Conservation (phyloP, 2,888 invertebrate genomes). For the Dasypolia templi region DNA sequence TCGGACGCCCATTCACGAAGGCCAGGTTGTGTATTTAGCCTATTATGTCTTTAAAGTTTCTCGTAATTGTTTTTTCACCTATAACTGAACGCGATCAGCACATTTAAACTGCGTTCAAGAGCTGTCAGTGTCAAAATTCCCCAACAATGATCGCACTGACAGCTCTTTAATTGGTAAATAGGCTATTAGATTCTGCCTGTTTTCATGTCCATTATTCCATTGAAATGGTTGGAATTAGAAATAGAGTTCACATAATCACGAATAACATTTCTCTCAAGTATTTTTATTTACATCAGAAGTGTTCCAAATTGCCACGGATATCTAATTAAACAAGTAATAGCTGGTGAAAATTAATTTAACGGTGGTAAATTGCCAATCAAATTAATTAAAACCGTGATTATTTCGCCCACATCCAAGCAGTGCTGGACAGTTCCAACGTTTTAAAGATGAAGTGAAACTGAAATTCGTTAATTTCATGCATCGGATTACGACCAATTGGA, state of each 20-base stretch:
- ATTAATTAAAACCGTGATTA: conserved; percentile 64
- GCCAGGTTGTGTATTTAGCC: background rate
- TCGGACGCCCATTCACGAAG: conserved; percentile 3
- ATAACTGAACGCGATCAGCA: too few relatives aligned
- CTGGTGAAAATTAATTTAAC: conserved; percentile 65
- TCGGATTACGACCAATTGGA: conserved; percentile 35
- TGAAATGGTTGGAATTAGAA: background rate
- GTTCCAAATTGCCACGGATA: conserved; percentile 10
- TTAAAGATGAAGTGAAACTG: conserved; percentile 46
- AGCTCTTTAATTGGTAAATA: too few relatives aligned
- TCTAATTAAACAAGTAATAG: conserved; percentile 56
- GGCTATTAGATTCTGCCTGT: background rate
- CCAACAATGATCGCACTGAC: too few relatives aligned
- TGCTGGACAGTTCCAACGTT: conserved; percentile 24
- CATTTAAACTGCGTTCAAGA: too few relatives aligned
- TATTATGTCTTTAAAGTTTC: background rate
- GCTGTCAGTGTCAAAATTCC: too few relatives aligned
- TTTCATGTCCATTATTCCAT: background rate
- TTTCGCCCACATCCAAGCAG: conserved; percentile 36
- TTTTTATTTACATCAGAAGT: conserved; percentile 2
- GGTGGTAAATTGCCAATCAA: conserved; percentile 64
- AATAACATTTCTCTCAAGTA: background rate
- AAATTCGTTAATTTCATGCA: conserved; percentile 53
- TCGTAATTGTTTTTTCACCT: background rate
- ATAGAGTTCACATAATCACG: background rate